A percentile compares a stretch with the other conserved stretches of the same genome.
Conservation (phyloP, 35 echinoderm and acorn worm species). For the Ptychodera flava region DNA sequence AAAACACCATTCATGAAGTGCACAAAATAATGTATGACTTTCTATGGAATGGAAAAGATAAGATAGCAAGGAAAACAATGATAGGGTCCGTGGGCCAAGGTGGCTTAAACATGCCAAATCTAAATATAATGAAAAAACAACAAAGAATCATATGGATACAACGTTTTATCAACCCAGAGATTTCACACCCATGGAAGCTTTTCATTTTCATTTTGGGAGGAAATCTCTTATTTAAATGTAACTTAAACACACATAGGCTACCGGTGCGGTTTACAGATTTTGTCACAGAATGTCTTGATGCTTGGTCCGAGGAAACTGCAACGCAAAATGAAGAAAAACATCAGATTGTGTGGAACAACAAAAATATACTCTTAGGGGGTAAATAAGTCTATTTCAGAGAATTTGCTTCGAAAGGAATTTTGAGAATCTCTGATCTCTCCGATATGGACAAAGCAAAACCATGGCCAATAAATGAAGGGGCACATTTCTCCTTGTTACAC, state of each 20-base stretch:
- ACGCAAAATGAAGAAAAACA: neutral
- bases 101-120: neutral
- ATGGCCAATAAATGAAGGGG: neutral
- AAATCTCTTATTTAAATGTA: neutral
- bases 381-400: neutral
- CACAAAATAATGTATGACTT: neutral
- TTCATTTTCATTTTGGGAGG: neutral
- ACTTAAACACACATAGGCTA: neutral
- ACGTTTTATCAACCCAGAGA: neutral
- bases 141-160: slow-evolving; percentile 1
- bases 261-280: neutral
- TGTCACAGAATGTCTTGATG: neutral
- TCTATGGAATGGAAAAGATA: neutral
- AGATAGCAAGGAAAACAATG: neutral
- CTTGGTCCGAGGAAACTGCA: neutral
- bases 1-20: neutral
- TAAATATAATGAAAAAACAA: neutral
- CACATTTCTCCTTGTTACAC: neutral
- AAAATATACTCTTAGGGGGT: neutral
- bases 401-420: neutral
- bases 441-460: neutral
- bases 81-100: neutral
- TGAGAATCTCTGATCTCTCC: neutral
- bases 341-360: neutral
- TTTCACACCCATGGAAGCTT: neutral